These are phyloP conservation scores for Campodea augens DNA, from an alignment of 1,140 invertebrate genomes.

Conservation along the genomic window DNA sequence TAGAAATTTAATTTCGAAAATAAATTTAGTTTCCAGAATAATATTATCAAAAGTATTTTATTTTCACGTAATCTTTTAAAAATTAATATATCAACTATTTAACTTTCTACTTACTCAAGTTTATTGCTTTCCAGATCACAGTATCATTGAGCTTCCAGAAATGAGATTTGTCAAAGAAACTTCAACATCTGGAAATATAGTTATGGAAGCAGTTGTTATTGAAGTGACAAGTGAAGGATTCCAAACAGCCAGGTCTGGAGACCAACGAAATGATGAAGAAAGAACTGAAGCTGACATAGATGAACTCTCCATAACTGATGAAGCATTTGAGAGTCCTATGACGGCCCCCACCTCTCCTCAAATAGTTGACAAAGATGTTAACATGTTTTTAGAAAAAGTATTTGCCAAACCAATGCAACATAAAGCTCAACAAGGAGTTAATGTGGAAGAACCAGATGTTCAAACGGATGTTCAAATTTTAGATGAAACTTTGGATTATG, in stretches of 20 bases:
- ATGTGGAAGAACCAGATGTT: background rate
- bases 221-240: conserved; percentile 58
- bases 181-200: conserved; percentile 59
- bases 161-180: conserved; percentile 73
- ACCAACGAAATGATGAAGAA: conserved; percentile 31
- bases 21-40: too few species aligned
- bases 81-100: conserved; percentile 2
- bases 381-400: background rate
- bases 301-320: conserved; percentile 55
- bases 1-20: too few species aligned
- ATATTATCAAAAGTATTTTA: too few species aligned
- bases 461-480: background rate
- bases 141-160: conserved; percentile 69
- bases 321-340: conserved; percentile 23
- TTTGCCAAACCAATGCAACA: background rate
- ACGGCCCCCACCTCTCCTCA: conserved; percentile 8
- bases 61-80: too few species aligned
- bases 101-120: conserved; percentile 7
- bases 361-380: background rate
- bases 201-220: conserved; percentile 79
- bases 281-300: conserved; percentile 62
- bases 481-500: background rate
- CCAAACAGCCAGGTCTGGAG: conserved; percentile 42
- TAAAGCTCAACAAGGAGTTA: background rate
- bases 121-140: conserved; percentile 54